phyloP scores from a whole-genome alignment of 1,140 invertebrate species.

The Stenopsyche tienmushanensis region DNA sequence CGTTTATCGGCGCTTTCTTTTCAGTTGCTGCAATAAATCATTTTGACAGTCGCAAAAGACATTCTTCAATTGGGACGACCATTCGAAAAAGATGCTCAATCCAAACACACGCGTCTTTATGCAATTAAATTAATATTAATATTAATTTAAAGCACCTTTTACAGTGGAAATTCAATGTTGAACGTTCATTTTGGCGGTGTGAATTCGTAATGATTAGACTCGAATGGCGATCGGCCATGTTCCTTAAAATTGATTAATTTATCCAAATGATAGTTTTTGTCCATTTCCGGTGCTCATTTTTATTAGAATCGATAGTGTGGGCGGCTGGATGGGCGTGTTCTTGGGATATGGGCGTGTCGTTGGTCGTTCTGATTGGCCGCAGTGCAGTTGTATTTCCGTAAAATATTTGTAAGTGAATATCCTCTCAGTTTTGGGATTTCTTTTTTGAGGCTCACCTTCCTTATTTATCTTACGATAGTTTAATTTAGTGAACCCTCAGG shows the following conservation, averaged over 20 bases:
- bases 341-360: background rate
- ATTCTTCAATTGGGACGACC: no score
- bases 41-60: no score
- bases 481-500: conserved; percentile 24
- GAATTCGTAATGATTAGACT: no score
- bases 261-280: background rate
- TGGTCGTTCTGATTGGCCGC: conserved; percentile 6
- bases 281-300: background rate
- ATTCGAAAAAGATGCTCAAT: no score
- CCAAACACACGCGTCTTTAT: no score
- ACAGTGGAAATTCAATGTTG: no score
- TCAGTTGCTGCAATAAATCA: no score
- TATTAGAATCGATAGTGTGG: conserved; percentile 10
- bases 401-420: background rate
- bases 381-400: background rate
- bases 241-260: background rate
- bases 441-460: conserved; percentile 1
- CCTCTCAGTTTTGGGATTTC: background rate
- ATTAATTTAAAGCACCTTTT: no score
- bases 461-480: conserved; percentile 26
- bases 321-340: conserved; percentile 8
- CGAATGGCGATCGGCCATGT: background rate
- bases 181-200: no score
- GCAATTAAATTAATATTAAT: no score
- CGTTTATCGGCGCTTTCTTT: no score